These are phyloP conservation scores for Physella acuta DNA, from an alignment of 1,140 invertebrate species.

Conservation along the genomic window DNA sequence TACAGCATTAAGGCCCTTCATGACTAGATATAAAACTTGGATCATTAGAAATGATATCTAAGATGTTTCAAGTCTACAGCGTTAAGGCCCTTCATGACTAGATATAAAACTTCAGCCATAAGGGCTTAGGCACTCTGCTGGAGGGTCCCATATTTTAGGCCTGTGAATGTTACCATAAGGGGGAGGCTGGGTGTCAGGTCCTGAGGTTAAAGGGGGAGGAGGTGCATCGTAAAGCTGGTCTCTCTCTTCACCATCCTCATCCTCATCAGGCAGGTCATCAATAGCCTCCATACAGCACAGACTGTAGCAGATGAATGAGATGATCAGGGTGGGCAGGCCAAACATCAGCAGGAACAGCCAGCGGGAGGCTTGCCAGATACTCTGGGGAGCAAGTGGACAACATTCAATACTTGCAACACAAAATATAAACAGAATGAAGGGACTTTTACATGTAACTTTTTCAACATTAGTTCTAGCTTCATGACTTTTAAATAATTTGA, in stretches of 20 bases:
- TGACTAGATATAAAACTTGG: too few relatives aligned
- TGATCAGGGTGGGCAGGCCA: conserved; percentile 53
- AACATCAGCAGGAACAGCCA: conserved; percentile 59
- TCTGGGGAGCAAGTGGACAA: conserved; percentile 34
- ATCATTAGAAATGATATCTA: too few relatives aligned
- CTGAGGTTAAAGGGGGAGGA: neutral
- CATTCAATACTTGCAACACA: neutral
- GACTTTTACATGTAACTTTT: neutral
- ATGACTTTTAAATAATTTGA: neutral
- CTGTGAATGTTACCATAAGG: conserved; percentile 14
- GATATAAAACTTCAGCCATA: too few relatives aligned
- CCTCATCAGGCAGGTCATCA: conserved; percentile 39
- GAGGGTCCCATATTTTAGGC: too few relatives aligned
- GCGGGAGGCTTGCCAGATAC: conserved; percentile 53
- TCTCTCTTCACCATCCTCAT: conserved; percentile 43
- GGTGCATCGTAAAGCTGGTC: conserved; percentile 12
- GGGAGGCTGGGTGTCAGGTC: neutral
- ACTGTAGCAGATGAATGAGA: conserved; percentile 57
- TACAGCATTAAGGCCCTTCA: too few relatives aligned
- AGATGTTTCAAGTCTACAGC: too few relatives aligned
- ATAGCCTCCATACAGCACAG: conserved; percentile 56
- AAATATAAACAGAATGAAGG: neutral
- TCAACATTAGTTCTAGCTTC: neutral
- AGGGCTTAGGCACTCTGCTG: too few relatives aligned
- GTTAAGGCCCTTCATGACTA: too few relatives aligned